Evolutionary conservation across 2,888 invertebrate species (phyloP), one percentile per base, ranked within the genome.

Genomic region (Aromia moschata): DNA sequence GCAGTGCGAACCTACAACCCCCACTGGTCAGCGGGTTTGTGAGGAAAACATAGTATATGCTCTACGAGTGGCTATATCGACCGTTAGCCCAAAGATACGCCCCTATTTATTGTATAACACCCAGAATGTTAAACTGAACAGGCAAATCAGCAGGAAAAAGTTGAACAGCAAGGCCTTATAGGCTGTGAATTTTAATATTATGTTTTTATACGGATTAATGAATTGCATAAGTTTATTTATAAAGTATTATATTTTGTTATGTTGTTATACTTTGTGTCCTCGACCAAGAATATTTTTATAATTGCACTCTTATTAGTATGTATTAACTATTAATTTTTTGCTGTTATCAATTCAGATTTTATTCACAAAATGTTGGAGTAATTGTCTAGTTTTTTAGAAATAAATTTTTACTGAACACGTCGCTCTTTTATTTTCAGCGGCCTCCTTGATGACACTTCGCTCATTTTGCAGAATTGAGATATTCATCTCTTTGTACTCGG

Each of bases 11-110:
- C 12, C 69, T 84, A 11, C 85, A 84, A 2, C 86, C 86, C 30
- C 87, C 87, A 3, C 86, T 87, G 0, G 82, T 79, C 31, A 66
- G 77, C 40, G 86, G 87, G 45, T 87, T 87, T 72, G 74, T 85
- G 1, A 77, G 79, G 52, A 84, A 83, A 70, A 78, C 79, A 69
- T 82, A 81, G 79, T 79, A 71, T 52, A 72, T 76, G 70, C 64
- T 76, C 11, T 71, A 69, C 45, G 66, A 69, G 65, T 75, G 73
- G 72, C 56, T 77, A n/a, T 74, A 70, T 64, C 66, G 62, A 47
- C 75, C 74, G 20, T 60, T 76, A 45, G 73, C 71, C 1, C 60
- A 60, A 44, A 65, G 71, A 63, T 76, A 76, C 57, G 74, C 74
- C 4, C 75, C n/a, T 76, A 71, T 67, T 69, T 74, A 46, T 57